These are phyloP conservation scores for Numida meleagris DNA, from an alignment of 2,113 vertebrate species.

Conservation along the genomic window DNA sequence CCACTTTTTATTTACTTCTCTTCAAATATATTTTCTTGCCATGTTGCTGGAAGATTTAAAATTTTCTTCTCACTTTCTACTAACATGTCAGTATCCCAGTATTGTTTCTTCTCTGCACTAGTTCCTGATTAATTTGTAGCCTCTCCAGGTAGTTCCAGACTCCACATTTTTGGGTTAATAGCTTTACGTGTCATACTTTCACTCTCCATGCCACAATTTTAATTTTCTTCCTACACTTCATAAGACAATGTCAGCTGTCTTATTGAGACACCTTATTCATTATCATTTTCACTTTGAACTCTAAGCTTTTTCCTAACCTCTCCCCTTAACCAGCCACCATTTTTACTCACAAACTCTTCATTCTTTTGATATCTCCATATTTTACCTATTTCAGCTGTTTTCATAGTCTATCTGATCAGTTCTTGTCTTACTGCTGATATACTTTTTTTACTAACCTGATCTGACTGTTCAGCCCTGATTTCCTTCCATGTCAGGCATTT, in stretches of 20 bases:
- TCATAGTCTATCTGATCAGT: not conserved
- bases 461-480: not conserved
- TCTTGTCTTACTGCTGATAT: not conserved
- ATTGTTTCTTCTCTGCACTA: not conserved
- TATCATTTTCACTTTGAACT: not conserved
- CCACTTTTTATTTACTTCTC: not conserved
- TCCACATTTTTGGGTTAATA: not conserved
- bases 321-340: not conserved
- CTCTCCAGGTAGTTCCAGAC: not conserved
- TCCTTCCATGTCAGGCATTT: not conserved
- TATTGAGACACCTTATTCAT: not conserved
- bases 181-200: not conserved
- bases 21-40: not conserved
- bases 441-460: not conserved
- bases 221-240: not conserved
- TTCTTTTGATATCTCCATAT: not conserved
- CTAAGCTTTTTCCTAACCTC: not conserved
- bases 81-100: not conserved
- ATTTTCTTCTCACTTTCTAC: not conserved
- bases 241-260: not conserved
- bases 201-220: not conserved
- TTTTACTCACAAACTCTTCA: not conserved
- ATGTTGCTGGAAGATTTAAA: not conserved
- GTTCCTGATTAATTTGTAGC: not conserved
- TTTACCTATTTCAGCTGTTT: not conserved